A percentile compares a stretch with the other conserved stretches of the same genome.
Evolutionary conservation across 2,888 invertebrate species (phyloP).

Genomic region (Uropetala carovei): DNA sequence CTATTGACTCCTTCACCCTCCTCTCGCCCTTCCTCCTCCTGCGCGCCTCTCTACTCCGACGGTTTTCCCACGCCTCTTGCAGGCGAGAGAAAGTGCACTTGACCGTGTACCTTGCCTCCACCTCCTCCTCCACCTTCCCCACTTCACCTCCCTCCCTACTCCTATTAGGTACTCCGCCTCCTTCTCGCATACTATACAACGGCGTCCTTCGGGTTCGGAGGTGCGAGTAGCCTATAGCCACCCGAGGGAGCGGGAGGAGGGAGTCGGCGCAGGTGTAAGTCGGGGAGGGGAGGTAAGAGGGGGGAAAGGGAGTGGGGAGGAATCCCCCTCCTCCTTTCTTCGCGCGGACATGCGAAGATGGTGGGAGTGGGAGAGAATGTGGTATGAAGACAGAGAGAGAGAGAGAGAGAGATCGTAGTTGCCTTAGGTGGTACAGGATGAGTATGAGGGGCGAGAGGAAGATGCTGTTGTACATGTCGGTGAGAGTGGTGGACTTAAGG

Average conservation of each 20-base stretch:
- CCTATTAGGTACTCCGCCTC: too few relatives aligned
- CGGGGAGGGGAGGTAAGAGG: neutral
- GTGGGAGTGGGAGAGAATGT: neutral
- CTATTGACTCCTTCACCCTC: neutral
- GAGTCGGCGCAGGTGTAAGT: neutral
- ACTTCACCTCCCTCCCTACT: neutral
- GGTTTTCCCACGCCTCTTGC: slow-evolving; percentile 54
- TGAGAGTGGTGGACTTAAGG: neutral
- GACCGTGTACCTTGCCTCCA: slow-evolving; percentile 38
- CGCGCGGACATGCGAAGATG: slow-evolving; percentile 43
- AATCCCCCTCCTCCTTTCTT: neutral
- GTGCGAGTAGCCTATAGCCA: slow-evolving; percentile 35
- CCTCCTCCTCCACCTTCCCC: neutral
- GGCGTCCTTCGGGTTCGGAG: slow-evolving; percentile 45
- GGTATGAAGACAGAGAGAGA: neutral
- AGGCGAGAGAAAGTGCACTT: slow-evolving; percentile 53
- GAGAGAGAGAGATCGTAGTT: neutral
- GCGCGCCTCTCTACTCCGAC: neutral
- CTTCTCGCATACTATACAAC: neutral
- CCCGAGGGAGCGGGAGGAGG: slow-evolving; percentile 15
- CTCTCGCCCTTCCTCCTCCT: neutral
- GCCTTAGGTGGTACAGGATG: neutral
- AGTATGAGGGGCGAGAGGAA: neutral
- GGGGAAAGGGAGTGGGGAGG: neutral
- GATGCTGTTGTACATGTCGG: too few relatives aligned